Conservation (phyloP, 2,113 vertebrate genomes). For the Onychostoma macrolepis region DNA sequence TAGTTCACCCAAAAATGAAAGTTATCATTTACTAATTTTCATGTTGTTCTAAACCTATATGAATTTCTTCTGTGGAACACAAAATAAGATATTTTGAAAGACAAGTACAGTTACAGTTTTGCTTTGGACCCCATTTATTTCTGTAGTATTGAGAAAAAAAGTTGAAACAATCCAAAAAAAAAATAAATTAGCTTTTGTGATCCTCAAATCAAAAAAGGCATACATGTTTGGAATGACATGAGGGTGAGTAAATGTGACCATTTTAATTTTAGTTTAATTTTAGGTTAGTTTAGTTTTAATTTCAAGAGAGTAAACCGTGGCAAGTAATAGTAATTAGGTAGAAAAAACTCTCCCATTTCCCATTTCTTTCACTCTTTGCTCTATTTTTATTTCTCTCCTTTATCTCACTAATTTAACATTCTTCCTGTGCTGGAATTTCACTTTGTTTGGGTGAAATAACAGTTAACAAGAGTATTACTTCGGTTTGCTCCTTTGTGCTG, state of each 20-base stretch:
- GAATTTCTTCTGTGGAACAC: neutral
- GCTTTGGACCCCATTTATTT: no score
- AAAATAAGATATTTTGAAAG: neutral
- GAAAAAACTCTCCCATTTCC: neutral
- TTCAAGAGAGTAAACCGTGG: neutral
- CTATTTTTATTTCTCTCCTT: neutral
- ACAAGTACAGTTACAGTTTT: neutral
- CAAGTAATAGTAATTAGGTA: neutral
- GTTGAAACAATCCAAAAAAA: neutral
- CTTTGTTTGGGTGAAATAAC: neutral
- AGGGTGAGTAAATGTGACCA: neutral
- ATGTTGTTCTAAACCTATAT: neutral
- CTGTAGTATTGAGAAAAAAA: neutral
- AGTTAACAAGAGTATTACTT: neutral
- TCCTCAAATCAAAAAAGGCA: neutral
- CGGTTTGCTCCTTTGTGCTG: slow-evolving; percentile 48
- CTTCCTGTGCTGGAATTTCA: neutral
- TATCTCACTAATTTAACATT: neutral
- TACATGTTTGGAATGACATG: neutral
- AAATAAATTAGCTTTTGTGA: neutral
- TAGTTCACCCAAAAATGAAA: neutral
- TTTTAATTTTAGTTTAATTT: neutral
- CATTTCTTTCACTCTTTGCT: neutral
- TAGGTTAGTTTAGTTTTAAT: neutral
- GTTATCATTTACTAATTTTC: neutral